Evolutionary conservation across 2,888 invertebrate species (phyloP).

Genomic region (Pantelozetes paolii): DNA sequence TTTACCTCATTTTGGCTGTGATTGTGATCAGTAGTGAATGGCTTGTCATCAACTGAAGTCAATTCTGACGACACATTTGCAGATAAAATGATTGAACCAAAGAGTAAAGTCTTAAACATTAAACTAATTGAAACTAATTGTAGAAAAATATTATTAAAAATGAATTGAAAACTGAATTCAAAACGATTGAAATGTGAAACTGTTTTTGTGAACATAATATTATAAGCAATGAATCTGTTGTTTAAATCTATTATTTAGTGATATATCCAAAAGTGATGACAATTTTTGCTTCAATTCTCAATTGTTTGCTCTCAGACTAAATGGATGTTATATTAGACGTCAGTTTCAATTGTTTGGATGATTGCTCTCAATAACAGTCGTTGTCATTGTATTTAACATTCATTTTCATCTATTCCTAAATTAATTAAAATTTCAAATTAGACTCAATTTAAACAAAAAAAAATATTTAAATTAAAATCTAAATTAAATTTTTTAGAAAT

Average conservation of each 20-base stretch:
- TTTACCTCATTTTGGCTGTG: slow-evolving; percentile 33
- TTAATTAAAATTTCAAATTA: not conserved
- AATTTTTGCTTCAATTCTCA: not conserved
- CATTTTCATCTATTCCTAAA: not conserved
- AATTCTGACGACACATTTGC: slow-evolving; percentile 5
- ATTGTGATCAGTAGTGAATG: not conserved
- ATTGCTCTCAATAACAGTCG: slow-evolving; percentile 10
- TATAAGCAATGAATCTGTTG: not conserved
- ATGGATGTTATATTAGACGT: not conserved
- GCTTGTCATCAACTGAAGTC: not conserved
- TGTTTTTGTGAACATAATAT: slow-evolving; percentile 6
- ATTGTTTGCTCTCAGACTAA: not conserved
- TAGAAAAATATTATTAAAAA: not conserved
- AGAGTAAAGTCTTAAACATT: not conserved
- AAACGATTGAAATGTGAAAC: not conserved
- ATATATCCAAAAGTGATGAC: not conserved
- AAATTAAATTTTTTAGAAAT: too few relatives aligned
- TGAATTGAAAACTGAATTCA: not conserved
- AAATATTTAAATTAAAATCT: not conserved
- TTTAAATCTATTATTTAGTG: not conserved
- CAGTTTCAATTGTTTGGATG: not conserved
- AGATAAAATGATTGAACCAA: not conserved
- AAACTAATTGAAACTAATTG: slow-evolving; percentile 4
- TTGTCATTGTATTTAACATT: not conserved
- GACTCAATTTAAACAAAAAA: too few relatives aligned